Evolutionary conservation across 2,888 invertebrate species (phyloP), one percentile per base, ranked within the genome.

Genomic region (Melinaea marsaeus): DNA sequence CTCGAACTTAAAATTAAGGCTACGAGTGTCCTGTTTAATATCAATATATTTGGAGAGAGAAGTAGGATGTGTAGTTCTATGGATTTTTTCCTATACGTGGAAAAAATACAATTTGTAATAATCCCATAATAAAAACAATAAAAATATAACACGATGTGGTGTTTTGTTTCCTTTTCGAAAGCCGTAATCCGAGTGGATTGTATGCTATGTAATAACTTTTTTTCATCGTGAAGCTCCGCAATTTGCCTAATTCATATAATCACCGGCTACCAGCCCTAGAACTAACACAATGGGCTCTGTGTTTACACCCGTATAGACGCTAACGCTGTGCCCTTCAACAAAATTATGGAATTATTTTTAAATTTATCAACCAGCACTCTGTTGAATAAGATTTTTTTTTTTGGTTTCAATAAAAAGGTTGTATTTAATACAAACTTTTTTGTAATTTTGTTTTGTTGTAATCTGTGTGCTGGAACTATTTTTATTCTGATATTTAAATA

Each of bases 231-330:
- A 42, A 32, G 68, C 61, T 55, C 60, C 46, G 76, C 79, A 84
- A 84, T 84, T 81, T 80, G 73, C 77, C 79, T 83, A 83, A 84
- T 84, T 80, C 79, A 75, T 83, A 80, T 84, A 82, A 84, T 84
- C 80, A 79, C 66, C 67, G 62, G 63, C 57, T n/a, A 42, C 42
- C 57, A 61, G 65, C 57, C 6, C 51, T 11, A 48, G 59, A 56
- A 62, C 62, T 13, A 47, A 47, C 33, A 57, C 58, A 58, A 58
- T 48, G 46, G 57, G 13, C 33, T 22, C 64, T 47, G 64, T 62
- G 56, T 58, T 62, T 54, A 61, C 62, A 55, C 56, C 37, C 55
- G 13, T 35, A 45, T 60, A 62, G 62, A 48, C 35, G 4, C 34
- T 33, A 34, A 58, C 45, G 34, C 11, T 55, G 37, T 42, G 37